phyloP scores from a whole-genome alignment of 2,113 vertebrate genomes.

The Thalassoma bifasciatum region DNA sequence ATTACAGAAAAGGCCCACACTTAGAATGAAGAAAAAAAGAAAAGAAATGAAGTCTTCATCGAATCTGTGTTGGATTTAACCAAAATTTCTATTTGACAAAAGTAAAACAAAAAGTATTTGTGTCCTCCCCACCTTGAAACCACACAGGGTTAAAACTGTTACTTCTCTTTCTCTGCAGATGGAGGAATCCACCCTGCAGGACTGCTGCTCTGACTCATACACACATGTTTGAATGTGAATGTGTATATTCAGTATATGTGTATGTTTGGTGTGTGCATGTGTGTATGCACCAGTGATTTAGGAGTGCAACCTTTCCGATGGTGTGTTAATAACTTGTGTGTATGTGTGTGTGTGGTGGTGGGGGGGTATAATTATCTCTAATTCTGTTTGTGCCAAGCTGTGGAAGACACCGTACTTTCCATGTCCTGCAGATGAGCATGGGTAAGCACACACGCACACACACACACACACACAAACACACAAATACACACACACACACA shows the following conservation, averaged over 20 bases:
- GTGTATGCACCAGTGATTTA: conserved; percentile 5
- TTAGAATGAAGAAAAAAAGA: not conserved
- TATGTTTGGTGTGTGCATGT: conserved; percentile 1
- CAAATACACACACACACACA: conserved; percentile 20
- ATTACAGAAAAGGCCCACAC: not conserved
- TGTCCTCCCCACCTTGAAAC: conserved; percentile 12
- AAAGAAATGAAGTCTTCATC: not conserved
- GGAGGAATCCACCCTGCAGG: conserved; percentile 62
- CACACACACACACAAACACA: not conserved
- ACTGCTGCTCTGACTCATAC: conserved; percentile 53
- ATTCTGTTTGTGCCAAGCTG: conserved; percentile 73
- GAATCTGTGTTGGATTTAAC: not conserved
- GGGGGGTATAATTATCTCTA: conserved; percentile 75
- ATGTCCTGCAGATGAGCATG: conserved; percentile 53
- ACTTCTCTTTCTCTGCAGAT: conserved; percentile 54
- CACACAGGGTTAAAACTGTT: conserved; percentile 54
- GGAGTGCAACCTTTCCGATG: not conserved
- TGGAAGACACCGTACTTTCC: conserved; percentile 82
- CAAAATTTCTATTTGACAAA: not conserved
- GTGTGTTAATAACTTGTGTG: conserved; percentile 55
- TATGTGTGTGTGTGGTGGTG: conserved; percentile 36
- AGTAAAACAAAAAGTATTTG: not conserved
- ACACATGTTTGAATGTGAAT: conserved; percentile 5
- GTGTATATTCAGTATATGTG: conserved; percentile 8
- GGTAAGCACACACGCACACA: not conserved